Evolutionary conservation across 2,888 invertebrate species (phyloP).

Genomic region (Mimumesa dahlbomi): DNA sequence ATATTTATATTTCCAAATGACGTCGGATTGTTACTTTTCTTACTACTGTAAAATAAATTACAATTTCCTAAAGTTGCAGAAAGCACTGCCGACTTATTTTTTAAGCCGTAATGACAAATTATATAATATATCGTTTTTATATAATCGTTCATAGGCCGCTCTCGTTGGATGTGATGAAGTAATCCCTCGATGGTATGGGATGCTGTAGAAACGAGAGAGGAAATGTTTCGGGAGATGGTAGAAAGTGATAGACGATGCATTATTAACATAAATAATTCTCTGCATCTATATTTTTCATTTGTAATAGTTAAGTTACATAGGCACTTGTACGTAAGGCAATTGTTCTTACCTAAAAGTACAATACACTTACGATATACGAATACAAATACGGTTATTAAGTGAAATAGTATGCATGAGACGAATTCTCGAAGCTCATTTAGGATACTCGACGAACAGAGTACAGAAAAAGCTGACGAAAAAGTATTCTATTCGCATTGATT

Average conservation of each 20-base stretch:
- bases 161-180: background rate
- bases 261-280: constrained; percentile 57
- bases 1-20: constrained; percentile 48
- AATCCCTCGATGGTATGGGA: background rate
- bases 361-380: constrained; percentile 36
- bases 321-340: constrained; percentile 66
- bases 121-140: background rate
- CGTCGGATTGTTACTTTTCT: constrained; percentile 16
- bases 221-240: background rate
- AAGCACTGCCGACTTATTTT: constrained; percentile 2
- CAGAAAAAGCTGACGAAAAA: constrained; percentile 3
- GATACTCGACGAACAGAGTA: too few species aligned
- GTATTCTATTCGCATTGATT: background rate
- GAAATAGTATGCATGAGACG: background rate
- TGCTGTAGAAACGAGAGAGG: background rate
- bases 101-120: background rate
- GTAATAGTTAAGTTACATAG: constrained; percentile 57
- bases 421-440: constrained; percentile 10
- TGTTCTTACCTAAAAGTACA: constrained; percentile 45
- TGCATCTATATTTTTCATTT: constrained; percentile 61
- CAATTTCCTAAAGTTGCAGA: constrained; percentile 1
- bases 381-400: constrained; percentile 23
- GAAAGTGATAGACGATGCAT: constrained; percentile 11
- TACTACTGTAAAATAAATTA: constrained; percentile 6
- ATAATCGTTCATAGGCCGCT: background rate